phyloP scores from a whole-genome alignment of 2,888 invertebrate genomes.

The Acholoe squamosa region DNA sequence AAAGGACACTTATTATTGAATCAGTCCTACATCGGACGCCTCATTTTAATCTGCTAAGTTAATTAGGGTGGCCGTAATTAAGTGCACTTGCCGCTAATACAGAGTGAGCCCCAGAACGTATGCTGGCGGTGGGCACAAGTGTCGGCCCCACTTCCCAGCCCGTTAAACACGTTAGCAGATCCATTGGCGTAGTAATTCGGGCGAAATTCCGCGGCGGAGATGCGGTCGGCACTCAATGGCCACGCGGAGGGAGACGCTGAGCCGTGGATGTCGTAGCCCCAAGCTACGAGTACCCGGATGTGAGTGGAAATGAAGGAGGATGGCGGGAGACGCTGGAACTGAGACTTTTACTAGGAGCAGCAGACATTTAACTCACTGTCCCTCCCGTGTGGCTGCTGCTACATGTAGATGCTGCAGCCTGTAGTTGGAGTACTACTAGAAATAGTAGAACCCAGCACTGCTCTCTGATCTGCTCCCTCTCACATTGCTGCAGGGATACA shows the following conservation, averaged over 20 bases:
- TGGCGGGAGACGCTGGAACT: slow-evolving; percentile 39
- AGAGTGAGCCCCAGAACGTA: slow-evolving; percentile 57
- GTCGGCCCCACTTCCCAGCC: slow-evolving; percentile 46
- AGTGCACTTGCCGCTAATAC: slow-evolving; percentile 61
- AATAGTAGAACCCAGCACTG: neutral
- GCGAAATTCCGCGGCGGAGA: slow-evolving; percentile 53
- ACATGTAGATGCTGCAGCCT: slow-evolving; percentile 12
- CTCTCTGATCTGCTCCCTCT: neutral
- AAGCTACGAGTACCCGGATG: slow-evolving; percentile 17
- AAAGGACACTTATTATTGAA: slow-evolving; percentile 60
- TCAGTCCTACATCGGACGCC: slow-evolving; percentile 14
- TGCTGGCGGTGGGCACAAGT: slow-evolving; percentile 53
- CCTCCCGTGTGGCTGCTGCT: too few species aligned
- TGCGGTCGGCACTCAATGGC: neutral
- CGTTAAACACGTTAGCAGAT: slow-evolving; percentile 58
- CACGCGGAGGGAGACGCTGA: neutral
- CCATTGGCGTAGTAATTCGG: slow-evolving; percentile 60
- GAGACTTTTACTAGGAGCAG: slow-evolving; percentile 51
- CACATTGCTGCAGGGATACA: neutral
- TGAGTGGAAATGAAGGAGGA: slow-evolving; percentile 15
- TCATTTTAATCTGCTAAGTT: slow-evolving; percentile 57
- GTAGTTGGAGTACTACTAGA: too few species aligned
- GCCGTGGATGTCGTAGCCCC: neutral
- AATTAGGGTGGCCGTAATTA: slow-evolving; percentile 55
- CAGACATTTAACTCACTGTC: slow-evolving; percentile 45